Percentiles rank a stretch among this genome's conserved stretches.
Evolutionary conservation across 2,113 vertebrate species (phyloP).

Genomic region (Psittacus erithacus): DNA sequence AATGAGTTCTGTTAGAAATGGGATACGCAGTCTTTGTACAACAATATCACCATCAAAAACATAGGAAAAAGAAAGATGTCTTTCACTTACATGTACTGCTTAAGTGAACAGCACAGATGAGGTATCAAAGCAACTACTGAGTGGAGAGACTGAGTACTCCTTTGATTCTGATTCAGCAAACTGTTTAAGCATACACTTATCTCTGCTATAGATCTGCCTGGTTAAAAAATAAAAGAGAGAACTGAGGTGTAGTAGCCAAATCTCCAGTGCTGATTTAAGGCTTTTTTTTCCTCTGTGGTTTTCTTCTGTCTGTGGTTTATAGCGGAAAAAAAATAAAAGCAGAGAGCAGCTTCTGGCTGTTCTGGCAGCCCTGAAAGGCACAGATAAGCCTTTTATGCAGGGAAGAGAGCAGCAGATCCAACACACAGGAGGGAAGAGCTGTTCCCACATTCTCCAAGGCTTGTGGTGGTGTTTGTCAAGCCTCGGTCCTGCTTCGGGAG

Average conservation of each 20-base stretch:
- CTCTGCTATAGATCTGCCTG: conserved; percentile 31
- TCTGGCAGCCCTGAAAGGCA: background rate
- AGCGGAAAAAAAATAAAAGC: background rate
- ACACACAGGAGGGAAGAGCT: background rate
- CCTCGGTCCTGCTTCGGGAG: background rate
- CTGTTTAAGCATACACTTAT: conserved; percentile 32
- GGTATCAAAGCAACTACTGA: conserved; percentile 25
- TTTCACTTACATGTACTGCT: background rate
- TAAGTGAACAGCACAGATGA: background rate
- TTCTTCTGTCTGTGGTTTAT: conserved; percentile 19
- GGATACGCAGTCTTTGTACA: background rate
- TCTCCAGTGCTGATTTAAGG: conserved; percentile 27
- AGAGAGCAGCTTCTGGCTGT: background rate
- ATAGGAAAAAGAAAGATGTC: background rate
- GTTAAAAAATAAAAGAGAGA: conserved; percentile 9
- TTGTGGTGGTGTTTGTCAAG: background rate
- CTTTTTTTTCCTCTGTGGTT: conserved; percentile 16
- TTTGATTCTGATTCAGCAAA: conserved; percentile 38
- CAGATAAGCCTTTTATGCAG: background rate
- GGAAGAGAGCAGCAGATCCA: background rate
- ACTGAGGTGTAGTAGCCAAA: conserved; percentile 18
- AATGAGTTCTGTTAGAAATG: background rate
- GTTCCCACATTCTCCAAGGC: background rate
- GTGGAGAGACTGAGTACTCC: background rate
- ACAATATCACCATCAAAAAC: background rate